phyloP scores from a whole-genome alignment of 2,113 vertebrate genomes.

The Austrofundulus limnaeus region DNA sequence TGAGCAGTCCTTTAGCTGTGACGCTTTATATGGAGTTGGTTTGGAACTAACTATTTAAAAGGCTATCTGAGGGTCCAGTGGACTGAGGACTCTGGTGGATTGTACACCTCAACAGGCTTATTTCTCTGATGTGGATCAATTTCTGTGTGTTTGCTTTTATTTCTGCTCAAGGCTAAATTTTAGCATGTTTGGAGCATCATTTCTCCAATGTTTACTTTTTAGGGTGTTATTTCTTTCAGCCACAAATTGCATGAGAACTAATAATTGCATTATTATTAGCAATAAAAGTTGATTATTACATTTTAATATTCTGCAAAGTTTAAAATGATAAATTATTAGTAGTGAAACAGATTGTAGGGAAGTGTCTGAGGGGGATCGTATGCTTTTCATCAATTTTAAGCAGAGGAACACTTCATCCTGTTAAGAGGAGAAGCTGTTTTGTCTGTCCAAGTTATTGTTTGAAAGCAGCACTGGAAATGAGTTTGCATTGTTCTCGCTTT shows the following conservation, averaged over 20 bases:
- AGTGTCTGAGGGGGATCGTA: constrained; percentile 13
- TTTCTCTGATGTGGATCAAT: no score
- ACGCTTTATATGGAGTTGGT: background rate
- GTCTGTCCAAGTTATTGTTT: constrained; percentile 25
- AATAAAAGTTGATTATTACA: no score
- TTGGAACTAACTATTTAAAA: background rate
- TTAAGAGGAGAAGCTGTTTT: constrained; percentile 31
- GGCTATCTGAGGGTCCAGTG: no score
- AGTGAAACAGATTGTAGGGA: background rate
- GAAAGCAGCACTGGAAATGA: constrained; percentile 19
- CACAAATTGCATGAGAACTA: background rate
- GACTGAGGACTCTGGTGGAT: no score
- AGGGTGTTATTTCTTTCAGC: no score
- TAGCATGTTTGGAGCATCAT: no score
- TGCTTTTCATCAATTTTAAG: constrained; percentile 12
- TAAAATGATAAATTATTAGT: background rate
- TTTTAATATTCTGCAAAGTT: background rate
- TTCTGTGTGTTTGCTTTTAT: background rate
- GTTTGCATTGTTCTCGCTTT: constrained; percentile 39
- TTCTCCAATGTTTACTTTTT: no score
- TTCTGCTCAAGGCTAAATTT: background rate
- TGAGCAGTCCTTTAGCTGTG: background rate
- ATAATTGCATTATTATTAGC: no score
- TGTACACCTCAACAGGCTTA: no score
- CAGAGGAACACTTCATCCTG: constrained; percentile 29